Conservation (phyloP, 1,140 invertebrate species). For the Orchestia grillus region DNA sequence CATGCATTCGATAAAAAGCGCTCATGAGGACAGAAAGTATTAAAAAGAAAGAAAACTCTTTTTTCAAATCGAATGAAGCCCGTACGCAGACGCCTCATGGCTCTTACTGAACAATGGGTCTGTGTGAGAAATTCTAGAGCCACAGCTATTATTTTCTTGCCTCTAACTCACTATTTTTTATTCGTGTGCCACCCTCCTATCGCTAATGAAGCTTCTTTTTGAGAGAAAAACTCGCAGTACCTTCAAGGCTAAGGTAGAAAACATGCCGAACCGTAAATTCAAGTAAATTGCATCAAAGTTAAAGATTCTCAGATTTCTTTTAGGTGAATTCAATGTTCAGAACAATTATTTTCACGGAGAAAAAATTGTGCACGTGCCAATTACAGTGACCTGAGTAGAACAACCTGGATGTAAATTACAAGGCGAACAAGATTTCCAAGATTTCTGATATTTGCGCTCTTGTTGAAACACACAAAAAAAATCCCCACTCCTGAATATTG, state of each 20-base stretch:
- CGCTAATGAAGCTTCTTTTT: neutral
- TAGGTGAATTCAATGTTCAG: neutral
- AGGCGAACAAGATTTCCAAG: neutral
- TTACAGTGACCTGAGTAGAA: neutral
- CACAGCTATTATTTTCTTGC: neutral
- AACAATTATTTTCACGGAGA: neutral
- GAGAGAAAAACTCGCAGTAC: neutral
- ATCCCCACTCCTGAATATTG: neutral
- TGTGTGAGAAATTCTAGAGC: neutral
- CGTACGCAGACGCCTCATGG: neutral
- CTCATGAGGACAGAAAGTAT: neutral
- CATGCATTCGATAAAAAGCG: neutral
- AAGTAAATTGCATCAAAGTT: neutral
- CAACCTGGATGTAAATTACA: neutral
- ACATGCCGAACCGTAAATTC: neutral
- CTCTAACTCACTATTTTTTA: neutral
- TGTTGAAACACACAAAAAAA: neutral
- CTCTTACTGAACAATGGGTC: neutral
- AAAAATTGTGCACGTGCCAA: neutral
- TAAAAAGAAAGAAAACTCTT: neutral
- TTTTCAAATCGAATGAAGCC: neutral
- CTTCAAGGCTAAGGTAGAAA: neutral
- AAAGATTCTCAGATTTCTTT: neutral
- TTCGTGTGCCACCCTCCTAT: neutral
- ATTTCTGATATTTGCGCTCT: neutral